Conservation (phyloP, 2,113 vertebrate species). For the Motacilla tschutschensis region DNA sequence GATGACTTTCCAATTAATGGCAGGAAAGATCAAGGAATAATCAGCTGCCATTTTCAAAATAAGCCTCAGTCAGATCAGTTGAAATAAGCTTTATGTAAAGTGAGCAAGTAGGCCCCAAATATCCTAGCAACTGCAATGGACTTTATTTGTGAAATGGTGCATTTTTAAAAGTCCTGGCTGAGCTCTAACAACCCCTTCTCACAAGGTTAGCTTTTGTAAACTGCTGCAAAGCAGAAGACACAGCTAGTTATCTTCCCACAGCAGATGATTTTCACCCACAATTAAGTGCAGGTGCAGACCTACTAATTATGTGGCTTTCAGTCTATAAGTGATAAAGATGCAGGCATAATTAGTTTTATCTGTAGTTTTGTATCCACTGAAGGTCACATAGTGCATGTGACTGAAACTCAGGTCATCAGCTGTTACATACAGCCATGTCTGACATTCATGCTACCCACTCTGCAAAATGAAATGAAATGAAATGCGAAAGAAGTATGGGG, state of each 20-base stretch:
- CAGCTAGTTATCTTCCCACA: background rate
- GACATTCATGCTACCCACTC: background rate
- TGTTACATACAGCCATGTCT: background rate
- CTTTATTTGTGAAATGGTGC: background rate
- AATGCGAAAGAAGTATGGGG: background rate
- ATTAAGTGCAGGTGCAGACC: slow-evolving; percentile 30
- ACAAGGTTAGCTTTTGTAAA: slow-evolving; percentile 1
- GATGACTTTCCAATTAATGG: slow-evolving; percentile 8
- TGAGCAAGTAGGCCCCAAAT: background rate
- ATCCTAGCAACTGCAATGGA: slow-evolving; percentile 18
- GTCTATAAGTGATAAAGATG: background rate
- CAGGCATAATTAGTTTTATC: background rate
- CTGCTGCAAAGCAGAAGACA: background rate
- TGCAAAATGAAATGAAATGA: background rate
- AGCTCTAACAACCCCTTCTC: background rate
- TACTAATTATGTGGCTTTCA: slow-evolving; percentile 8
- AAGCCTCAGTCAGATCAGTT: background rate
- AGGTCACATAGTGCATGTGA: background rate
- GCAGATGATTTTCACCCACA: background rate
- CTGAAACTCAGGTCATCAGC: background rate
- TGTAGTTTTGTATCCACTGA: background rate
- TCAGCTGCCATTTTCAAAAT: slow-evolving; percentile 28
- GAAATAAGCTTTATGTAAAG: slow-evolving; percentile 21
- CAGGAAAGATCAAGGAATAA: slow-evolving; percentile 21
- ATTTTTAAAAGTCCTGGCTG: background rate